A percentile compares a stretch with the other conserved stretches of the same genome.
phyloP scores from a whole-genome alignment of 2,113 vertebrate genomes.

The Pandion haliaetus region DNA sequence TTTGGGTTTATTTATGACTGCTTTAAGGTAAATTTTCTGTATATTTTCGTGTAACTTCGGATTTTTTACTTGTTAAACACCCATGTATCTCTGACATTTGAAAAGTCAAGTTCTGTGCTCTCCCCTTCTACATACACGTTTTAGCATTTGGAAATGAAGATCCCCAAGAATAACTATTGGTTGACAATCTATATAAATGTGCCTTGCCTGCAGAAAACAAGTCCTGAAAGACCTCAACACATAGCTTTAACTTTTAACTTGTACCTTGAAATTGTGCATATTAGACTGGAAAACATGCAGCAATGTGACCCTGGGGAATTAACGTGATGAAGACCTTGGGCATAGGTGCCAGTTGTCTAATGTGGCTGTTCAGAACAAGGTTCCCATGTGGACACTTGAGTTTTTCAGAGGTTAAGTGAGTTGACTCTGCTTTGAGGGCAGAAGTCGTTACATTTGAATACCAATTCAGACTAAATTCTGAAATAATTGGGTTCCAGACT shows the following conservation, averaged over 20 bases:
- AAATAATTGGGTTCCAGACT: neutral
- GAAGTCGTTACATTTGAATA: neutral
- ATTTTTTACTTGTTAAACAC: neutral
- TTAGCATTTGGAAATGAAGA: neutral
- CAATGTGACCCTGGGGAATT: neutral
- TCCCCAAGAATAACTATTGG: neutral
- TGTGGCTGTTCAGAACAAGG: neutral
- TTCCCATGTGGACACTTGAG: neutral
- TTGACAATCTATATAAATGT: neutral
- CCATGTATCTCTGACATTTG: neutral
- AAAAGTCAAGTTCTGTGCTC: neutral
- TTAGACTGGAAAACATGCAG: neutral
- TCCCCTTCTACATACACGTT: neutral
- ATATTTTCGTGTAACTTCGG: neutral
- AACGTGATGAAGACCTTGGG: neutral
- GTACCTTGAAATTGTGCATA: neutral
- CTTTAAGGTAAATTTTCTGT: neutral
- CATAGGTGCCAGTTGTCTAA: neutral
- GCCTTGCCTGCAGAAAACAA: neutral
- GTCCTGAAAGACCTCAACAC: neutral
- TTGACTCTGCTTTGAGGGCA: neutral
- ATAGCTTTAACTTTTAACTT: neutral
- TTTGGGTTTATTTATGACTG: neutral
- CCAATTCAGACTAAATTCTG: neutral
- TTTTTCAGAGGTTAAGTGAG: neutral